Percentiles rank a stretch among this genome's conserved stretches.
These are phyloP conservation scores for Ligdia adustata DNA, from an alignment of 2,888 invertebrate genomes.

Conservation along the genomic window DNA sequence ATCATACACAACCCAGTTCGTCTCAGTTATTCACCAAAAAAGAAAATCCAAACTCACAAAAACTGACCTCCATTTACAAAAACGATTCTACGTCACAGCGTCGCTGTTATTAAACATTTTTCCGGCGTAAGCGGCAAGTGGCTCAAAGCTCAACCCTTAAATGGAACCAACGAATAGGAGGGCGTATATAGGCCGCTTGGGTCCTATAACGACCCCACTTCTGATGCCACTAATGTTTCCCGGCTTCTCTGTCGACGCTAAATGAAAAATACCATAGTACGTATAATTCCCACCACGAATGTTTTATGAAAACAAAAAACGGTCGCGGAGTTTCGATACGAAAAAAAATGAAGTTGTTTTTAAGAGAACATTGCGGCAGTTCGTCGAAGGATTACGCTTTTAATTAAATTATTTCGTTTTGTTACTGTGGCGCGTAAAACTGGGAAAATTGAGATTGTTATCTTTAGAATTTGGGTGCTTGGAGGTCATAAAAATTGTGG, in stretches of 20 bases:
- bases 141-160: constrained; percentile 33
- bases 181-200: constrained; percentile 33
- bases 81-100: constrained; percentile 3
- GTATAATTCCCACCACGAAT: constrained; percentile 26
- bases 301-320: constrained; percentile 40
- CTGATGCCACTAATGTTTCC: constrained; percentile 39
- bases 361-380: constrained; percentile 30
- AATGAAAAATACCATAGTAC: constrained; percentile 41
- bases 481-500: constrained; percentile 13
- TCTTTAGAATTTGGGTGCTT: constrained; percentile 15
- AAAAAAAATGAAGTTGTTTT: constrained; percentile 33
- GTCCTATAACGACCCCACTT: constrained; percentile 34
- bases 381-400: constrained; percentile 29
- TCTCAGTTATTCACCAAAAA: too few relatives aligned
- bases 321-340: constrained; percentile 32
- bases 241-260: constrained; percentile 34
- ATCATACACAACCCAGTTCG: too few relatives aligned
- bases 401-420: constrained; percentile 38
- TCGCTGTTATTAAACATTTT: constrained; percentile 32
- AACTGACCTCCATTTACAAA: not conserved
- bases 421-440: constrained; percentile 14
- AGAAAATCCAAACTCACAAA: not conserved
- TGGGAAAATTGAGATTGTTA: constrained; percentile 20
- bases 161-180: constrained; percentile 29
- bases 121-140: constrained; percentile 30